Percentiles rank a stretch among this genome's conserved stretches.
Evolutionary conservation across 1,140 invertebrate species (phyloP).

Genomic region (Rhynchophorus ferrugineus): DNA sequence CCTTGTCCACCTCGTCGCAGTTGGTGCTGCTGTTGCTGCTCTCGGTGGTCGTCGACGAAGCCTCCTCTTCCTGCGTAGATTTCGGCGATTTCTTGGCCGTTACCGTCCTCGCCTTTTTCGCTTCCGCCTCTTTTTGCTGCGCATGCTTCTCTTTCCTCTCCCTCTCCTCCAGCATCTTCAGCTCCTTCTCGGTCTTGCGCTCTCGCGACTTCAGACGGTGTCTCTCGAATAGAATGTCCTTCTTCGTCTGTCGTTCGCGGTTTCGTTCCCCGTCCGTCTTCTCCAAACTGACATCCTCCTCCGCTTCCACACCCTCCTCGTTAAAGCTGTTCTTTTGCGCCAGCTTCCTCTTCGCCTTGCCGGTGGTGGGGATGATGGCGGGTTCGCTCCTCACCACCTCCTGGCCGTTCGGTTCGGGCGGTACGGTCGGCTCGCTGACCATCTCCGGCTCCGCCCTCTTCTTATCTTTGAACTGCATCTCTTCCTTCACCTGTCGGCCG

Average conservation of each 20-base stretch:
- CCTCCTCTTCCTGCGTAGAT: constrained; percentile 55
- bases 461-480: constrained; percentile 30
- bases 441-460: constrained; percentile 22
- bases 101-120: constrained; percentile 16
- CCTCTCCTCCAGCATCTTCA: constrained; percentile 23
- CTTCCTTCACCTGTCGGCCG: constrained; percentile 32
- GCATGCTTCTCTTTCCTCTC: constrained; percentile 28
- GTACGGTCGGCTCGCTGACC: constrained; percentile 10
- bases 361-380: constrained; percentile 32
- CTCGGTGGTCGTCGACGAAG: constrained; percentile 66
- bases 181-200: constrained; percentile 23
- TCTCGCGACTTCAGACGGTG: constrained; percentile 21
- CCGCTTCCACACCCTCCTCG: constrained; percentile 13
- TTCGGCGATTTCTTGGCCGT: constrained; percentile 26
- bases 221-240: constrained; percentile 20
- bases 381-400: constrained; percentile 24
- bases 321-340: constrained; percentile 20
- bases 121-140: constrained; percentile 17
- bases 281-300: constrained; percentile 9
- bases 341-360: constrained; percentile 35
- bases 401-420: constrained; percentile 11
- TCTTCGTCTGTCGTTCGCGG: constrained; percentile 17
- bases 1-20: constrained; percentile 36
- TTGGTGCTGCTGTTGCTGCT: constrained; percentile 39
- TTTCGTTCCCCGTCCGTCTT: constrained; percentile 14